Evolutionary conservation across 2,888 invertebrate genomes (phyloP), one percentile per base, ranked within the genome.

Genomic region (Tiliacea aurago): DNA sequence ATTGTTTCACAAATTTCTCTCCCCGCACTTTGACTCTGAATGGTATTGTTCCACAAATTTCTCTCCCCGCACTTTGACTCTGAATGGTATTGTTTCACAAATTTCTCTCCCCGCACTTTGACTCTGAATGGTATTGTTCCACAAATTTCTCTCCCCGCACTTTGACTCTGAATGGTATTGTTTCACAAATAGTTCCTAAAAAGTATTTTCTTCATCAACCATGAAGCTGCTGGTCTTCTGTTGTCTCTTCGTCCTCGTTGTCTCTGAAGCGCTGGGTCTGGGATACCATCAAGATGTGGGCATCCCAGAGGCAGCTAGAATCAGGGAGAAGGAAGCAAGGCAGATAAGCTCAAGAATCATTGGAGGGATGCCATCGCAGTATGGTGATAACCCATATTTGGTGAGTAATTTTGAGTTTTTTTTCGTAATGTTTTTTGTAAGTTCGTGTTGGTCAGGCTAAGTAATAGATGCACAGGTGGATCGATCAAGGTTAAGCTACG

Each of bases 211-310:
- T 18, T 3, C 49, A 23, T 15, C 7, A 9, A 61, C 10, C 18
- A 72, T 72, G 72, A 73, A 49, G 33, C 10, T 20, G 4, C 18
- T 72, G 7, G 3, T 43, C 3, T 9, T 15, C 18, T 59, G 33
- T 10, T 28, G 47, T 43, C 18, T 72, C 6, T 23, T 73, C 3
- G 33, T 9, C 10, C 4, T 59, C 1, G 33, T 59, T 1, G 28
- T 58, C 15, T 49, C 41, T 2, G 73, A 49, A 6, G 73, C 28
- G 2, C 43, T 63, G 55, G 47, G n/a, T 7, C 41, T 69, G 20
- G 70, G 86, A 73, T 93, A 93, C 85, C 92, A 93, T 70, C 84
- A 86, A 45, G 80, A 80, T 11, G 77, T 89, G 33, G 92, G 93
- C 5, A 88, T 93, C 33, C 81, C 84, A 0, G 84, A 86, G 59